A percentile compares a stretch with the other conserved stretches of the same genome.
phyloP scores from a whole-genome alignment of 2,113 vertebrate species.

The Cephalopholis sonnerati region DNA sequence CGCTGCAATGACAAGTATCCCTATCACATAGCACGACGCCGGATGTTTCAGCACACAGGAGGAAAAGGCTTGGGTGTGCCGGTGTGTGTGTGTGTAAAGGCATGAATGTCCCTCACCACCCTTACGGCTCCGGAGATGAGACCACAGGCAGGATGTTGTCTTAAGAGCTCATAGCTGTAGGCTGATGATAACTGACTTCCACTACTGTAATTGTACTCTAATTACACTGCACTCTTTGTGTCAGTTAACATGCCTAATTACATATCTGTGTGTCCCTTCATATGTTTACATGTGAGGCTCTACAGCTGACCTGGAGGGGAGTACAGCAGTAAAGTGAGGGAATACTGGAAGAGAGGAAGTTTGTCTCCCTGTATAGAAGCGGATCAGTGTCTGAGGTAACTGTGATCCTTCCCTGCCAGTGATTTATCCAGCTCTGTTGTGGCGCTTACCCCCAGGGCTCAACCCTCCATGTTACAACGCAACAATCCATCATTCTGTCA shows the following conservation, averaged over 20 bases:
- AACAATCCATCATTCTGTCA: slow-evolving; percentile 68
- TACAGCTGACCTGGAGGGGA: slow-evolving; percentile 8
- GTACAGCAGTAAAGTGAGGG: background rate
- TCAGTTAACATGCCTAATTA: slow-evolving; percentile 56
- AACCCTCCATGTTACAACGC: slow-evolving; percentile 45
- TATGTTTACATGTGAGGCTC: slow-evolving; percentile 41
- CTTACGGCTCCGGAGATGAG: slow-evolving; percentile 55
- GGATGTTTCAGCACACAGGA: slow-evolving; percentile 49
- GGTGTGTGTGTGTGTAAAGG: slow-evolving; percentile 5
- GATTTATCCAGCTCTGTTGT: slow-evolving; percentile 46
- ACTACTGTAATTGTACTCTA: slow-evolving; percentile 63
- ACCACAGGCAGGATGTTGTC: slow-evolving; percentile 70
- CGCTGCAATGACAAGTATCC: slow-evolving; percentile 66
- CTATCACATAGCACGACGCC: slow-evolving; percentile 48
- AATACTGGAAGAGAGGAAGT: background rate
- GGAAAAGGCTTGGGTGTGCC: slow-evolving; percentile 30
- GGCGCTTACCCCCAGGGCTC: slow-evolving; percentile 51
- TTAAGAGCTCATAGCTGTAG: slow-evolving; percentile 61
- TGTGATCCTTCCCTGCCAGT: slow-evolving; percentile 45
- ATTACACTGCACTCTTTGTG: slow-evolving; percentile 42
- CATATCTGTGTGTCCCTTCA: slow-evolving; percentile 42
- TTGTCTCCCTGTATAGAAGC: slow-evolving; percentile 2
- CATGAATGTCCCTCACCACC: slow-evolving; percentile 48
- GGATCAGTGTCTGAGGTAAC: slow-evolving; percentile 37
- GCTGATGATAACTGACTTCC: slow-evolving; percentile 63